A percentile compares a stretch with the other conserved stretches of the same genome.
Evolutionary conservation across 92 coral and sea anemone species (phyloP).

Genomic region (Pocillopora grandis): DNA sequence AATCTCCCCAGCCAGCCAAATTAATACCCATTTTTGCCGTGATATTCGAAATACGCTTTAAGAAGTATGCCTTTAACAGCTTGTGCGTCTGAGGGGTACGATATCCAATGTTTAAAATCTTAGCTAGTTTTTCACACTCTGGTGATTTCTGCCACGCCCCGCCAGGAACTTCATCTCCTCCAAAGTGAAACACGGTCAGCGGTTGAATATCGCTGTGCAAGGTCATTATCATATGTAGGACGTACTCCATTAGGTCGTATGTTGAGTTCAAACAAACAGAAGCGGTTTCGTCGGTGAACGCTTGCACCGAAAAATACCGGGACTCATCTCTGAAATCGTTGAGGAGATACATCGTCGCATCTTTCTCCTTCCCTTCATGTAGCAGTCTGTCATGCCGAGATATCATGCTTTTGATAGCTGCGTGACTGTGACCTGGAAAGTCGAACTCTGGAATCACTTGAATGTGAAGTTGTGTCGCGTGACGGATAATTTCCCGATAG

Average conservation of each 20-base stretch:
- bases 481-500: constrained; percentile 71
- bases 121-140: constrained; percentile 53
- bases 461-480: constrained; percentile 74
- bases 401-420: constrained; percentile 79
- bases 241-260: constrained; percentile 56
- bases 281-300: constrained; percentile 73
- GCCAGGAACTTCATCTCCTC: constrained; percentile 71
- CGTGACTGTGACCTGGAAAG: constrained; percentile 84
- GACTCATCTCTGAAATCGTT: constrained; percentile 70
- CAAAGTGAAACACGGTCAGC: constrained; percentile 67
- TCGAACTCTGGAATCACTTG: constrained; percentile 87
- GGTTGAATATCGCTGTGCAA: constrained; percentile 68
- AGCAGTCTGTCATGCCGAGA: constrained; percentile 57
- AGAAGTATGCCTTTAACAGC: constrained; percentile 59
- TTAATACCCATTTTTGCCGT: constrained; percentile 42
- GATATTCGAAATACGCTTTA: constrained; percentile 61
- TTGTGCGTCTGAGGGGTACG: neutral
- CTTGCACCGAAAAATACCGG: constrained; percentile 68
- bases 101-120: constrained; percentile 14
- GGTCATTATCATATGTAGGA: constrained; percentile 31
- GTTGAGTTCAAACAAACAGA: constrained; percentile 77
- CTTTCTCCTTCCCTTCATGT: constrained; percentile 25
- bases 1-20: constrained; percentile 85
- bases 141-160: constrained; percentile 73
- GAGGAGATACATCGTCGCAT: constrained; percentile 60